These are phyloP conservation scores for Todiramphus chloris DNA, from an alignment of 2,113 vertebrate genomes.

Conservation along the genomic window DNA sequence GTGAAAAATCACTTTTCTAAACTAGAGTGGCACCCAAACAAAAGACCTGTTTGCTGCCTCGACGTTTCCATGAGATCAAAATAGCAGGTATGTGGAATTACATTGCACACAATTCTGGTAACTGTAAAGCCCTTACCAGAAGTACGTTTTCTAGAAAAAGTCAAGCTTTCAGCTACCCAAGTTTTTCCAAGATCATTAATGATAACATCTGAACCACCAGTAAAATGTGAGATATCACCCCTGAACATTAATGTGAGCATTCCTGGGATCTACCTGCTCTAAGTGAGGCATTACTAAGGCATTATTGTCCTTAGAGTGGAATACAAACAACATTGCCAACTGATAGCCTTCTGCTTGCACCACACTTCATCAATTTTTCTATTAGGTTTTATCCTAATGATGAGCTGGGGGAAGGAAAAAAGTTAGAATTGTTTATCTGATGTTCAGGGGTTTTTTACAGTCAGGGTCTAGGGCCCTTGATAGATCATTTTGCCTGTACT, in stretches of 20 bases:
- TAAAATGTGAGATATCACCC: neutral
- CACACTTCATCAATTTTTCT: neutral
- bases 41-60: neutral
- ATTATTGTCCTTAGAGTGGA: neutral
- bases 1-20: neutral
- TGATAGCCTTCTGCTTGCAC: neutral
- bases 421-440: neutral
- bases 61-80: neutral
- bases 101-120: neutral
- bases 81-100: neutral
- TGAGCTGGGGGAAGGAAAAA: neutral
- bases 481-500: neutral
- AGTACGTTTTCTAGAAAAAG: neutral
- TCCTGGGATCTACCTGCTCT: neutral
- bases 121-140: neutral
- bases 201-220: neutral
- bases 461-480: neutral
- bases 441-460: neutral
- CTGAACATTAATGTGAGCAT: neutral
- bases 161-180: neutral
- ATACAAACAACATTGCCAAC: neutral
- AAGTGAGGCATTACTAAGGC: neutral
- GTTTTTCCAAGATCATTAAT: neutral
- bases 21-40: neutral
- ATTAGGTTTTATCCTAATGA: neutral